Percentiles rank a stretch among this genome's conserved stretches.
Conservation (phyloP, 2,113 vertebrate species). For the Triplophysa rosa region DNA sequence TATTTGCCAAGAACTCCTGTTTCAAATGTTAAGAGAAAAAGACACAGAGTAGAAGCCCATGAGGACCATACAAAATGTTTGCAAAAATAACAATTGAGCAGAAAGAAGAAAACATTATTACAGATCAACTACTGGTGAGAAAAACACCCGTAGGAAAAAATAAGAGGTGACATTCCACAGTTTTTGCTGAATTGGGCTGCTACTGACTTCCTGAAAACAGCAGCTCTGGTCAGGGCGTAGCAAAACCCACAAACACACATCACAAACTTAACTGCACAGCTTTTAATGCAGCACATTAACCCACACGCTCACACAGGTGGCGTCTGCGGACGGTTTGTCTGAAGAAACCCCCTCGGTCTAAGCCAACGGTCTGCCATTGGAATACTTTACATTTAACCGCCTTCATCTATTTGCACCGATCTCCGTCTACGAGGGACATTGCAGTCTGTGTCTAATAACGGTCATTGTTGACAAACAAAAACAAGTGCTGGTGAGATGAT, state of each 20-base stretch:
- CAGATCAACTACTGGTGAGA: slow-evolving; percentile 7
- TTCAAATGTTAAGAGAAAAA: not conserved
- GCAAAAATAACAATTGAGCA: not conserved
- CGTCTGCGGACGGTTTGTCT: not conserved
- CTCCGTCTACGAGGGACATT: not conserved
- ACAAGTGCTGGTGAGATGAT: too few species aligned
- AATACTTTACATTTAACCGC: not conserved
- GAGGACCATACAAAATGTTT: not conserved
- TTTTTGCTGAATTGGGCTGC: slow-evolving; percentile 1
- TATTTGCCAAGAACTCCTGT: too few species aligned
- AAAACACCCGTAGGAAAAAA: not conserved
- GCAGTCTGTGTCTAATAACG: too few species aligned
- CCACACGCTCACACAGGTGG: slow-evolving; percentile 5
- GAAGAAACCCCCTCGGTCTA: not conserved
- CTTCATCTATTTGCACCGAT: not conserved
- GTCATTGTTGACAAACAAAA: too few species aligned
- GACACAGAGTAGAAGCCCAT: not conserved
- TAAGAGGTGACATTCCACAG: not conserved
- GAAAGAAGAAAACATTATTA: not conserved
- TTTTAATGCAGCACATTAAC: not conserved
- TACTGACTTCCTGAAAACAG: slow-evolving; percentile 30
- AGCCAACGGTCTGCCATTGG: not conserved
- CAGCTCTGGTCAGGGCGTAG: slow-evolving; percentile 33
- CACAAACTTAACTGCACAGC: not conserved
- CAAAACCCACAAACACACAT: slow-evolving; percentile 23